Evolutionary conservation across 2,888 invertebrate species (phyloP).

Genomic region (Cephus pulcher): DNA sequence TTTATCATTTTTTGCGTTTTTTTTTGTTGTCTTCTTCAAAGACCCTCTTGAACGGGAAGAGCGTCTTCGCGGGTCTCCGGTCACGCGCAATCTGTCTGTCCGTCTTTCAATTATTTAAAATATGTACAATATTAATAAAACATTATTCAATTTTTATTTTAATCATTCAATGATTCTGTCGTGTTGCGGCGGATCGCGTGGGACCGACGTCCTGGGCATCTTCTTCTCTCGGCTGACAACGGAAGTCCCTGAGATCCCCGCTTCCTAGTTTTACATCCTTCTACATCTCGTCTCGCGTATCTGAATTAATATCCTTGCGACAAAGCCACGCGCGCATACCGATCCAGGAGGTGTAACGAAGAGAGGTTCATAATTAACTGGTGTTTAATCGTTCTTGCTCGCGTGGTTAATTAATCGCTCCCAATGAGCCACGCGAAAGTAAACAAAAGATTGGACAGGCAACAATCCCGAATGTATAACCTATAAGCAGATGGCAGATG

Average conservation of each 20-base stretch:
- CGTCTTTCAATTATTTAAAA: slow-evolving; percentile 63
- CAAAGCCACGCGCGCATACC: background rate
- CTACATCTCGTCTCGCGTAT: background rate
- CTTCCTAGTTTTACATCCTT: background rate
- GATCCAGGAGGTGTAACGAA: background rate
- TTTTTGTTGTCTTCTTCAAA: background rate
- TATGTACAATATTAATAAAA: slow-evolving; percentile 64
- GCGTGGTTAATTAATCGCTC: background rate
- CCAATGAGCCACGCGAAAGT: background rate
- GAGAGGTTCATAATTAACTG: background rate
- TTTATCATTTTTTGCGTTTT: slow-evolving; percentile 7
- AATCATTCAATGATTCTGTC: slow-evolving; percentile 55
- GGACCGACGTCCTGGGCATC: slow-evolving; percentile 33
- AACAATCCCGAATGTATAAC: background rate
- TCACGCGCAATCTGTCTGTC: slow-evolving; percentile 58
- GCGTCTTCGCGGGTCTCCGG: slow-evolving; percentile 45
- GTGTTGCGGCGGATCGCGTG: slow-evolving; percentile 53
- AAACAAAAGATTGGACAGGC: background rate
- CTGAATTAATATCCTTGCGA: background rate
- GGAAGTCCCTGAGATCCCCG: background rate
- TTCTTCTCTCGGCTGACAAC: background rate
- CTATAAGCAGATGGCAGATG: background rate
- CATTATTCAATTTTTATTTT: slow-evolving; percentile 46
- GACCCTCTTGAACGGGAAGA: slow-evolving; percentile 22
- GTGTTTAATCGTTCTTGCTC: background rate